A percentile compares a stretch with the other conserved stretches of the same genome.
Conservation (phyloP, 2,888 invertebrate species). For the Romanomermis culicivorax region DNA sequence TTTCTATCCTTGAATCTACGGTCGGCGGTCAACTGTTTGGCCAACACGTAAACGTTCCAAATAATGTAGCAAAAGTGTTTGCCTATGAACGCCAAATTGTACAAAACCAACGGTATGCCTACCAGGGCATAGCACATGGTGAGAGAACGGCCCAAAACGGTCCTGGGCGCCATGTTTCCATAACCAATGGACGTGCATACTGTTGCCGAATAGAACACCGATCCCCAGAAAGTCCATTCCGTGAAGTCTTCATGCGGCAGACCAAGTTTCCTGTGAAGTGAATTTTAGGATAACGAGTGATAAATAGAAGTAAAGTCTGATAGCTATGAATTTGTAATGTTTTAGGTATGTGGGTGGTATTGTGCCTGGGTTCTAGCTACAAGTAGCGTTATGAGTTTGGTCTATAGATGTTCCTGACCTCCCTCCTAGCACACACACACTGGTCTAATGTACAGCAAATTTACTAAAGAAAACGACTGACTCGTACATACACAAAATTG, state of each 20-base stretch:
- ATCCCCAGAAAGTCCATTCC: constrained; percentile 20
- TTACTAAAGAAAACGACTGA: no score
- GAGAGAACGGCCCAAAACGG: neutral
- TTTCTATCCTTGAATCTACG: neutral
- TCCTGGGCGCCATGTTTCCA: neutral
- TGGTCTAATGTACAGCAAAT: no score
- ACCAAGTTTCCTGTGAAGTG: no score
- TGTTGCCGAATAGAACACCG: constrained; percentile 24
- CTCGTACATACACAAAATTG: no score
- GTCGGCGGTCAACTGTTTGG: neutral
- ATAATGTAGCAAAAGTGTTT: neutral
- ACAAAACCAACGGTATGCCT: constrained; percentile 1
- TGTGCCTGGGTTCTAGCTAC: no score
- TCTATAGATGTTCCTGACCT: no score
- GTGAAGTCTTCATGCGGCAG: neutral
- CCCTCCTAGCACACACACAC: no score
- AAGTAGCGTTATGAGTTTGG: no score
- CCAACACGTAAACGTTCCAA: neutral
- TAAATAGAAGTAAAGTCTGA: no score
- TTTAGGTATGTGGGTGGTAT: no score
- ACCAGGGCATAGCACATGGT: neutral
- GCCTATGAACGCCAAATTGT: neutral
- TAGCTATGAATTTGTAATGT: no score
- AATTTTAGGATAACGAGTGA: no score
- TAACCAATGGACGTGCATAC: constrained; percentile 32